A percentile compares a stretch with the other conserved stretches of the same genome.
These are phyloP conservation scores for Porites cylindrica DNA, from an alignment of 92 coral and sea anemone species.

Conservation along the genomic window DNA sequence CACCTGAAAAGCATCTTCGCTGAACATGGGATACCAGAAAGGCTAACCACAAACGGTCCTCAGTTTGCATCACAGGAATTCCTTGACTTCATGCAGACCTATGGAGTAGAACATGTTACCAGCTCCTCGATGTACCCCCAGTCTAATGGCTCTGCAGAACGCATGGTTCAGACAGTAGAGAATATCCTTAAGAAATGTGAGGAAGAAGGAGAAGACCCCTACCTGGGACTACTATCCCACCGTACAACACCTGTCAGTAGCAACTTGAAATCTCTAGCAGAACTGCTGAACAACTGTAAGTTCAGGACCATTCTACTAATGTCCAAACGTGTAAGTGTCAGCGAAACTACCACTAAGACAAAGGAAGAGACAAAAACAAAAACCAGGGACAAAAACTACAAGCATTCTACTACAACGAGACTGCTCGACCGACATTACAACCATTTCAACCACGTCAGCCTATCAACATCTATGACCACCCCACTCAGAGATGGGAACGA, in stretches of 20 bases:
- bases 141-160: conserved; percentile 64
- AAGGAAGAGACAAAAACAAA: not conserved
- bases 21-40: not conserved
- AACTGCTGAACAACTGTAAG: conserved; percentile 55
- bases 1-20: conserved; percentile 1
- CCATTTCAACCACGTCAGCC: conserved; percentile 6
- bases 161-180: conserved; percentile 67
- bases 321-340: conserved; percentile 3
- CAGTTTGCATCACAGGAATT: not conserved
- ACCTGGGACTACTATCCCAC: conserved; percentile 57
- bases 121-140: conserved; percentile 47
- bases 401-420: not conserved
- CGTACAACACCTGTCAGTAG: conserved; percentile 58
- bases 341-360: not conserved
- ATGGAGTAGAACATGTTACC: conserved; percentile 2
- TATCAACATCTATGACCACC: conserved; percentile 9
- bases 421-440: conserved; percentile 8
- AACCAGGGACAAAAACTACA: not conserved
- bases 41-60: no score
- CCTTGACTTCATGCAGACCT: not conserved
- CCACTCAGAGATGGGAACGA: conserved; percentile 1
- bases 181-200: conserved; percentile 50
- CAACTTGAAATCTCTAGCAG: conserved; percentile 58
- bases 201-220: conserved; percentile 55
- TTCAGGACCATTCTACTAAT: conserved; percentile 57